Percentiles rank a stretch among this genome's conserved stretches.
Conservation (phyloP, 2,888 invertebrate genomes). For the Eulithis prunata region DNA sequence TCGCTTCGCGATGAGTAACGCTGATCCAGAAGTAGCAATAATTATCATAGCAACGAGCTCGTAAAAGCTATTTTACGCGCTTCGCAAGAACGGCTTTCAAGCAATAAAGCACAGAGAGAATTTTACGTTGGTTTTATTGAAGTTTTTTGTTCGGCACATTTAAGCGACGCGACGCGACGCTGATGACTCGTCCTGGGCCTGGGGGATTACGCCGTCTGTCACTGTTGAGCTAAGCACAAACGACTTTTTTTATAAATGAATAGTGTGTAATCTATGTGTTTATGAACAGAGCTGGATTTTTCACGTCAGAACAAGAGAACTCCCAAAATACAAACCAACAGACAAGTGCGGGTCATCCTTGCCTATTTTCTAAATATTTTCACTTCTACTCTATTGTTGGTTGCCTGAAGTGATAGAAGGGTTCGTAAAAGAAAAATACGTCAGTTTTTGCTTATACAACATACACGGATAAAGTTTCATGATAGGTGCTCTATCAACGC, state of each 20-base stretch:
- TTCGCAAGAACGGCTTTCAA: constrained; percentile 63
- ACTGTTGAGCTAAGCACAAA: constrained; percentile 22
- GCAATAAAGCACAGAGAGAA: constrained; percentile 71
- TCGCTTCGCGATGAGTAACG: constrained; percentile 26
- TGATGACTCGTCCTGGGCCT: constrained; percentile 39
- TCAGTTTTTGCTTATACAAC: constrained; percentile 1
- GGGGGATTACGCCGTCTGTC: constrained; percentile 49
- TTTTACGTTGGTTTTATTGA: constrained; percentile 68
- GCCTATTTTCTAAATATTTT: too few relatives aligned
- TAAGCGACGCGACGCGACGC: constrained; percentile 62
- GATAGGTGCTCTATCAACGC: constrained; percentile 34
- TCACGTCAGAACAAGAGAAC: too few relatives aligned
- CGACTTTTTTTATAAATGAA: background rate
- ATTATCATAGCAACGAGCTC: constrained; percentile 46
- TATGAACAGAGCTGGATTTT: background rate
- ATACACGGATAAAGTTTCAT: constrained; percentile 13
- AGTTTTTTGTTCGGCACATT: constrained; percentile 70
- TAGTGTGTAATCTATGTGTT: too few relatives aligned
- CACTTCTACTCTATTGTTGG: too few relatives aligned
- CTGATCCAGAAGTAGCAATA: constrained; percentile 38
- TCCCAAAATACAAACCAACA: too few relatives aligned
- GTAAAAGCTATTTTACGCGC: constrained; percentile 63
- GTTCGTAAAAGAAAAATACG: background rate
- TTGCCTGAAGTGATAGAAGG: too few relatives aligned
- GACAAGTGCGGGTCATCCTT: too few relatives aligned